phyloP scores from a whole-genome alignment of 2,797 vertebrate genomes.

The Anas georgica region DNA sequence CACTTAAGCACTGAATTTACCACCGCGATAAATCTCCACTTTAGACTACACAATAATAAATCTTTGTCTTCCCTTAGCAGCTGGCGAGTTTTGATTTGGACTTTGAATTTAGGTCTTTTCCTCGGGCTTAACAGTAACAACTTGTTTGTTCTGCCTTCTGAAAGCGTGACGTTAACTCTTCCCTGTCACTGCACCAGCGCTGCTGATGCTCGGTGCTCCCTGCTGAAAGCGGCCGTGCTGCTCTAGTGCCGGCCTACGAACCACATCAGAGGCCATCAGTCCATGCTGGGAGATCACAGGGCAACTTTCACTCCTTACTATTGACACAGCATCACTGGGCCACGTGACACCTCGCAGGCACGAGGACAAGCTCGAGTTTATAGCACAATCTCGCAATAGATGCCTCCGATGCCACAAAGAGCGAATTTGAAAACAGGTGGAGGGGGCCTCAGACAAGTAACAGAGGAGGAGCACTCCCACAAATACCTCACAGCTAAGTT shows the following conservation, averaged over 20 bases:
- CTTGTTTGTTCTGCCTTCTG: constrained; percentile 47
- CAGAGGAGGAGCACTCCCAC: background rate
- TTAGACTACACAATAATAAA: constrained; percentile 52
- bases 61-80: constrained; percentile 54
- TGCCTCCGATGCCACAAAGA: background rate
- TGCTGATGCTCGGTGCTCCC: constrained; percentile 25
- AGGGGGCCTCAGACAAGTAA: background rate
- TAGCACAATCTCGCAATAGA: constrained; percentile 26
- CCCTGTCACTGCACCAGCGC: background rate
- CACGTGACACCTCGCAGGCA: constrained; percentile 1
- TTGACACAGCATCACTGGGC: constrained; percentile 20
- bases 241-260: background rate
- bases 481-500: background rate
- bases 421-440: constrained; percentile 48
- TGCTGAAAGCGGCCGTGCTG: constrained; percentile 16
- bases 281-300: background rate
- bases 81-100: constrained; percentile 12
- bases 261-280: background rate
- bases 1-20: constrained; percentile 10
- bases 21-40: constrained; percentile 27
- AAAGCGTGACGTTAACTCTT: constrained; percentile 34
- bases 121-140: constrained; percentile 47
- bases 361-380: background rate
- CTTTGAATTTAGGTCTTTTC: constrained; percentile 58
- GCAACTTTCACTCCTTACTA: constrained; percentile 45